phyloP scores from a whole-genome alignment of 2,797 vertebrate species.

The Enteromius unitaeniatus region DNA sequence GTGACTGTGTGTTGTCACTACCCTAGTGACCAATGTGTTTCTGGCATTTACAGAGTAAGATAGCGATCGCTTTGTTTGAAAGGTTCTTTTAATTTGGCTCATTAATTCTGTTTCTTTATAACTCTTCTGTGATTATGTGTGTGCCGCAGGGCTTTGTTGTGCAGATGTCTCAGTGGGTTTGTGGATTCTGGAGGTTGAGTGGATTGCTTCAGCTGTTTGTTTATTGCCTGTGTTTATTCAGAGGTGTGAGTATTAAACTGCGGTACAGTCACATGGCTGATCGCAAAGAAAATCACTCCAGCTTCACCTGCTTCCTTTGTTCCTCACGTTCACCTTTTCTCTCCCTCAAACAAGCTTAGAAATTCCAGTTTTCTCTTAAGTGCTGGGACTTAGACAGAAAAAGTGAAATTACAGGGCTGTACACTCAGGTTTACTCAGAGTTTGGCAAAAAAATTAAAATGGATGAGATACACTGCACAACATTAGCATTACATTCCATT shows the following conservation, averaged over 20 bases:
- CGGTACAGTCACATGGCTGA: neutral
- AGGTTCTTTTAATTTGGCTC: slow-evolving; percentile 18
- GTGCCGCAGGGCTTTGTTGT: slow-evolving; percentile 17
- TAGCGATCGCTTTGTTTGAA: neutral
- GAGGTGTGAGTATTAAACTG: neutral
- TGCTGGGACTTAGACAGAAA: neutral
- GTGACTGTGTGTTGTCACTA: neutral
- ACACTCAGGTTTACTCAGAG: neutral
- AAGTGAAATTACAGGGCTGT: neutral
- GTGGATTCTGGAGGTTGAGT: slow-evolving; percentile 5
- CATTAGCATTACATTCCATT: neutral
- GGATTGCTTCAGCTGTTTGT: neutral
- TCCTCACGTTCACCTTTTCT: neutral
- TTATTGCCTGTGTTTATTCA: slow-evolving; percentile 23
- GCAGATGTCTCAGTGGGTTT: slow-evolving; percentile 25
- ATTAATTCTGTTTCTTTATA: slow-evolving; percentile 15
- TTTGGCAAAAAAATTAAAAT: neutral
- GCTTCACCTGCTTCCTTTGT: neutral
- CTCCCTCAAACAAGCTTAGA: neutral
- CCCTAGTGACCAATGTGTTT: neutral
- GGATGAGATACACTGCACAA: neutral
- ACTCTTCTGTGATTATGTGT: slow-evolving; percentile 26
- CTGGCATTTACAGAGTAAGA: neutral
- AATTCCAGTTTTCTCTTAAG: neutral
- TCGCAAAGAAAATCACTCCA: neutral